These are phyloP conservation scores for Palloptera scutellata DNA, from an alignment of 2,888 invertebrate species.

Conservation along the genomic window DNA sequence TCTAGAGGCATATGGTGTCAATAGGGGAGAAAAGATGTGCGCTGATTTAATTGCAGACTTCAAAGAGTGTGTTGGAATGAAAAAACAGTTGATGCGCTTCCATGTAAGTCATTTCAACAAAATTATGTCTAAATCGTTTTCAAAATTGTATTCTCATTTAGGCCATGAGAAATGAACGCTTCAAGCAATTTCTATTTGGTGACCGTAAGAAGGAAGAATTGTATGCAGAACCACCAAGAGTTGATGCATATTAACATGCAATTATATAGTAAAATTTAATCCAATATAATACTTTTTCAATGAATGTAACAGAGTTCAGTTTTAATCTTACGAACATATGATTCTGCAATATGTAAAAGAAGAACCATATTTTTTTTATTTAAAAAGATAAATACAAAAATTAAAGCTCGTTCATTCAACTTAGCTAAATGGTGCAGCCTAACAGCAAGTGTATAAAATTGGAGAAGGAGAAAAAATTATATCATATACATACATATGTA, in stretches of 20 bases:
- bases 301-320: background rate
- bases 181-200: slow-evolving; percentile 69
- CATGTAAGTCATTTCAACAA: slow-evolving; percentile 59
- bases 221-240: slow-evolving; percentile 67
- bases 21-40: slow-evolving; percentile 73
- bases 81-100: slow-evolving; percentile 71
- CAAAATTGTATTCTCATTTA: slow-evolving; percentile 46
- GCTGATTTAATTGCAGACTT: slow-evolving; percentile 72
- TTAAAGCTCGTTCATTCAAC: no score
- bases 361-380: no score
- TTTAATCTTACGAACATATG: slow-evolving; percentile 11
- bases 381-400: no score
- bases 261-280: background rate
- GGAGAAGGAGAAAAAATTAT: no score
- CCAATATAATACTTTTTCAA: slow-evolving; percentile 1
- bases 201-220: slow-evolving; percentile 68
- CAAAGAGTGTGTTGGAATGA: slow-evolving; percentile 72
- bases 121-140: background rate
- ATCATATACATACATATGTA: no score
- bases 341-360: background rate
- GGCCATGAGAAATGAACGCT: slow-evolving; percentile 72
- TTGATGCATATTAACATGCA: slow-evolving; percentile 68
- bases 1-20: slow-evolving; percentile 80
- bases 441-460: no score
- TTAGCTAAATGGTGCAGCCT: no score